Base-by-base conservation (phyloP, 2,797 vertebrate genomes). In the Hydrophis major region DNA sequence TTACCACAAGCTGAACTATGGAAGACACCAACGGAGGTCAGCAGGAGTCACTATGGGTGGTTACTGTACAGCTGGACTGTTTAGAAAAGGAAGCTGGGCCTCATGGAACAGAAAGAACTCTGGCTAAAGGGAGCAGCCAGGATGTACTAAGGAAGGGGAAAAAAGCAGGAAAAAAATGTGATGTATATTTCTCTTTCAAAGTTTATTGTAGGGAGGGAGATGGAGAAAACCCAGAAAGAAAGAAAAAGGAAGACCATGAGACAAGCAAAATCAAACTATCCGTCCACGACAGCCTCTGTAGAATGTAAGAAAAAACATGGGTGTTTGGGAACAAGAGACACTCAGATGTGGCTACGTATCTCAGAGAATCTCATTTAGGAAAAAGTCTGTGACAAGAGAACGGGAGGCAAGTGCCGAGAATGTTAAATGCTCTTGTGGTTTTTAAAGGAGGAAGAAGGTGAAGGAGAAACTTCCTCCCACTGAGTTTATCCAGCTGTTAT, bases 181-280 rank as follows among this genome's bases (percentile, higher is more conserved):
- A 86, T 90, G 91, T 87, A 91, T 91, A 90, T 93, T 93, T 89
- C 59, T 37, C 13, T 89, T 91, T 93, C 50, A 91, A 83, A 91
- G 89, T 91, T 91, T 25, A 66, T 89, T 89, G 90, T 86, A 42
- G 13, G 87, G 90, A 16, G 16, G 25, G 20, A 56, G 56, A 74
- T 11, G 7, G 16, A 55, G 63, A 89, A 57, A 57, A 37, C 12
- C 22, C 28, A 8, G 42, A 61, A 74, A 28, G 14, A 8, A 37
- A 57, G 16, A 27, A 42, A 53, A 78, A 78, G 56, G 25, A 28
- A 93, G 18, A 32, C 50, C 66, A 88, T 22, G 12, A 22, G 57
- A 42, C 55, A 22, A 20, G 8, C 18, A 57, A 66, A 50, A 7
- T 37, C 55, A 22, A 88, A 6, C 1, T 20, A 7, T 14, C 22